Base-by-base conservation (phyloP, 2,888 invertebrate genomes). In the Drosophila borealis region DNA sequence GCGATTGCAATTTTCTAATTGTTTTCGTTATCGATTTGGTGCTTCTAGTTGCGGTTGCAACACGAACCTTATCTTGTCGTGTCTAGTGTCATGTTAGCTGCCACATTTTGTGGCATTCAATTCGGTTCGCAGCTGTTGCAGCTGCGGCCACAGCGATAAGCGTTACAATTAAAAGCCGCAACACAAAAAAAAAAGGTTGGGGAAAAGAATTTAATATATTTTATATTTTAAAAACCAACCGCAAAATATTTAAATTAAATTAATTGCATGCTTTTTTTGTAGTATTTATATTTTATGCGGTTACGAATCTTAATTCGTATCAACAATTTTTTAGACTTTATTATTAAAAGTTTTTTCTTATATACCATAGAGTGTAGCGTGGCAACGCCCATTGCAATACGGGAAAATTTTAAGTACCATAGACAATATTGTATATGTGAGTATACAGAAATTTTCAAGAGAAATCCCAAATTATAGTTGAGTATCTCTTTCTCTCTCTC, bases 61-160 rank as follows among this genome's bases (percentile, higher is more conserved):
- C 49, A 56, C 36, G 25, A 44, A 39, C 6, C 36, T 44, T 49
- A 59, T 59, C 49, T 21, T 49, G 57, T 49, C 48, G 42, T 36
- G 46, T n/a, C 25, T 44, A 67, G 14, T 67, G 68, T 56, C 66
- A 67, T 68, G 17, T 45, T 50, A 25, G 39, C 39, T 49, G 66
- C 66, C 67, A 48, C 54, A 54, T 44, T 65, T 33, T 63, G 63
- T 65, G 65, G 65, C 64, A 63, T 11, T 21, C 39, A 25, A 21
- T 14, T 33, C 33, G 33, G 4, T 17, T 10, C 8, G n/a, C 33
- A n/a, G 17, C 9, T n/a, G 41, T 17, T 17, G 25, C 17, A n/a
- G 33, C n/a, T 21, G 21, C 13, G 13, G 34, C 66, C 67, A 42
- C 60, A 36, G 45, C 64, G 64, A 64, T 45, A 50, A 64, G 51